Percentiles rank a stretch among this genome's conserved stretches.
Evolutionary conservation across 2,113 vertebrate genomes (phyloP).

Genomic region (Corythornis vintsioides): DNA sequence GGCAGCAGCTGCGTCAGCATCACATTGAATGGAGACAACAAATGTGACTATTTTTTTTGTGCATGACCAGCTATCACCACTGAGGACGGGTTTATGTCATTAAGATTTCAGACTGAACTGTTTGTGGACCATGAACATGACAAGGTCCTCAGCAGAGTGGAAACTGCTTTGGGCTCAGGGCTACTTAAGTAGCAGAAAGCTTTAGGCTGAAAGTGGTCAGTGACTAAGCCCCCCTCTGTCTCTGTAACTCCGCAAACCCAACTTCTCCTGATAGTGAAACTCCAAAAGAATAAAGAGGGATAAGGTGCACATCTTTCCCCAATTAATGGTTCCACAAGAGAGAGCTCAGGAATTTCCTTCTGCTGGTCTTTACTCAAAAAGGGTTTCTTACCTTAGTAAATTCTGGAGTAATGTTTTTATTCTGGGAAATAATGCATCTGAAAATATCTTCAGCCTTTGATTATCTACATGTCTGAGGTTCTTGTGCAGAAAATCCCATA

Average conservation of each 20-base stretch:
- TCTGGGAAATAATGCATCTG: neutral
- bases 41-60: neutral
- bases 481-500: neutral
- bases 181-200: neutral
- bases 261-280: neutral
- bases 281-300: neutral
- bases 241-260: neutral
- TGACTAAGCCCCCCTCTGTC: neutral
- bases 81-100: neutral
- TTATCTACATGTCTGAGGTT: neutral
- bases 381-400: neutral
- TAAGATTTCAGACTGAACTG: neutral
- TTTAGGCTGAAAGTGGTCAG: neutral
- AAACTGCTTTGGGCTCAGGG: neutral
- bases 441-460: neutral
- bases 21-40: neutral
- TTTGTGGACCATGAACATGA: neutral
- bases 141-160: neutral
- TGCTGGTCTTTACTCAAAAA: neutral
- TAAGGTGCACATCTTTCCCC: neutral
- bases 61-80: fast-evolving
- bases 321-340: neutral
- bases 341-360: neutral
- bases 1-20: neutral
- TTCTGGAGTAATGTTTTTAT: neutral